Evolutionary conservation across 2,797 vertebrate genomes (phyloP), one percentile per base, ranked within the genome.

Genomic region (Falco biarmicus): DNA sequence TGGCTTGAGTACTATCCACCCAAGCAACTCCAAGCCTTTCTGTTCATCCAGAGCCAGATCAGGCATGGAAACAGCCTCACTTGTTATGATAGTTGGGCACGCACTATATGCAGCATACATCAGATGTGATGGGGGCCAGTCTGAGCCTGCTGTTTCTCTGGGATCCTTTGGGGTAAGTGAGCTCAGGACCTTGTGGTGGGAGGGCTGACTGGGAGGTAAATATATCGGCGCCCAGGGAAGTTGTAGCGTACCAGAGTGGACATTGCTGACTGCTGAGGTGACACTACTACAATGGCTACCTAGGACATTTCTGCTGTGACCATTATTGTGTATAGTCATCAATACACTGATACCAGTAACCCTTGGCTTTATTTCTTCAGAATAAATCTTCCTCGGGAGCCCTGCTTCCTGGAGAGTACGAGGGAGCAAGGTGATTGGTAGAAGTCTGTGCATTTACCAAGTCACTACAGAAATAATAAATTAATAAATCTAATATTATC

Each of bases 81-180:
- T 50, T 1, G 0, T 54, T 63, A 13, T 2, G 29, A 60, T 18
- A 0, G 0, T 37, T 39, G 32, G 57, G 43, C 59, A 48, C 2
- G 2, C 9, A 15, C 50, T 29, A 13, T 19, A 2, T 16, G 26
- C 21, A 24, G 54, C 37, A 1, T 17, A 22, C 9, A 15, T 10
- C 25, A 19, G 64, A 19, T 26, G 29, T 32, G 74, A 39, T 0
- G 0, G 5, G 6, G 25, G 3, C 32, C 64, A 14, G 43, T 6
- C 28, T 48, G 15, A 25, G 31, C 22, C 75, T 24, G 16, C 10
- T 0, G 2, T 51, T 77, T 77, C 43, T 63, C 37, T 37, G 41
- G 6, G 14, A 32, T 75, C n/a, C 50, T 84, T 29, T 45, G 56
- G 47, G 1, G 1, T 32, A 39, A 26, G 16, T 54, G 47, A 59